phyloP scores from a whole-genome alignment of 92 coral and sea anemone species.

The Micromussa lordhowensis region DNA sequence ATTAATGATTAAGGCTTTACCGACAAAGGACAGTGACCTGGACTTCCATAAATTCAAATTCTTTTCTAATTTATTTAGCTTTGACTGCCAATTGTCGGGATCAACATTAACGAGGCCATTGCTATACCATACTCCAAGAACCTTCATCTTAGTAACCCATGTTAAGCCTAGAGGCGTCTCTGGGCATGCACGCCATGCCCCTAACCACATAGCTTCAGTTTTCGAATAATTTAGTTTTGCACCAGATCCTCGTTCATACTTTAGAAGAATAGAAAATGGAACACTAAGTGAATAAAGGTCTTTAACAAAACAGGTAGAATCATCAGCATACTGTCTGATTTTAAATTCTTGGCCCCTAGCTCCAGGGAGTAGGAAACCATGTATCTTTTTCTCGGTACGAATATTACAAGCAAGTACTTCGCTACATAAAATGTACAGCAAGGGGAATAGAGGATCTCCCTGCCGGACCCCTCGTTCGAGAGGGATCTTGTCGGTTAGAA shows the following conservation, averaged over 20 bases:
- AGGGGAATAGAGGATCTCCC: constrained; percentile 62
- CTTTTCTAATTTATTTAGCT: no score
- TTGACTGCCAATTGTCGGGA: no score
- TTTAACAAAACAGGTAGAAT: constrained; percentile 16
- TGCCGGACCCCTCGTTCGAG: constrained; percentile 33
- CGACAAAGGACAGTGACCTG: no score
- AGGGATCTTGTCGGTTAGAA: background rate
- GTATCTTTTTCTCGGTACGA: background rate
- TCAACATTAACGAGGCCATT: no score
- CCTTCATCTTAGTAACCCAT: constrained; percentile 26
- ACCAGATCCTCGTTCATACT: constrained; percentile 18
- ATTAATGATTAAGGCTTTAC: no score
- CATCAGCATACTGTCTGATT: constrained; percentile 41
- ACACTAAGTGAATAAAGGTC: background rate
- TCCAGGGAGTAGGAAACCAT: constrained; percentile 29
- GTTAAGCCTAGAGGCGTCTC: constrained; percentile 6
- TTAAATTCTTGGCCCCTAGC: background rate
- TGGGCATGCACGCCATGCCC: background rate
- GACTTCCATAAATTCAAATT: no score
- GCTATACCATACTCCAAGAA: background rate
- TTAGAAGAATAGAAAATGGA: background rate
- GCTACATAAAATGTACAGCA: constrained; percentile 46
- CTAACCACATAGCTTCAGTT: constrained; percentile 55
- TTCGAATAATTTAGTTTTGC: constrained; percentile 29
- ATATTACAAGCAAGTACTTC: constrained; percentile 53